Conservation (phyloP, 2,113 vertebrate species). For the Neofelis nebulosa region DNA sequence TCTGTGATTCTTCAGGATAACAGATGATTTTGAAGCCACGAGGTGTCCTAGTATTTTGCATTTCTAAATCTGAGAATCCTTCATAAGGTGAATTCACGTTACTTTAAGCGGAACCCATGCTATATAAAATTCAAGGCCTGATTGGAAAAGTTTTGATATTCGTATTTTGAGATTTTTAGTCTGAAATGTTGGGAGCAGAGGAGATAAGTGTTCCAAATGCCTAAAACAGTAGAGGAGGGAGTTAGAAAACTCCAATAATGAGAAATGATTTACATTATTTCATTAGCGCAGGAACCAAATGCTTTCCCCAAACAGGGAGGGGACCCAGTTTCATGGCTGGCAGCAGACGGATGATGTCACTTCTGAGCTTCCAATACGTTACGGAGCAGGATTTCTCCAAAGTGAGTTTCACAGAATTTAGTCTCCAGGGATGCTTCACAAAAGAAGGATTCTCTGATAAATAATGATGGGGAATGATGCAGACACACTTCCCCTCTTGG, state of each 20-base stretch:
- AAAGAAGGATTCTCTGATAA: not conserved
- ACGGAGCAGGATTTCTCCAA: not conserved
- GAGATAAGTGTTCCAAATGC: conserved; percentile 58
- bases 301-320: conserved; percentile 44
- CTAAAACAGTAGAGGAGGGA: conserved; percentile 62
- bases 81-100: conserved; percentile 56
- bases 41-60: conserved; percentile 64
- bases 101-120: not conserved
- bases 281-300: conserved; percentile 51
- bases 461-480: not conserved
- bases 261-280: conserved; percentile 59
- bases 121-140: conserved; percentile 36
- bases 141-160: conserved; percentile 53
- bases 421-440: not conserved
- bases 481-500: not conserved
- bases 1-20: conserved; percentile 61
- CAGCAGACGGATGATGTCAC: not conserved
- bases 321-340: conserved; percentile 44
- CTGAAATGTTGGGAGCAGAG: conserved; percentile 62
- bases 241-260: conserved; percentile 70
- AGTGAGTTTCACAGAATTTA: not conserved
- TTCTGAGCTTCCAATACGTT: not conserved
- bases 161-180: conserved; percentile 65
- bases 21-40: conserved; percentile 32
- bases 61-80: conserved; percentile 26